These are phyloP conservation scores for Cheilosia pagana DNA, from an alignment of 2,888 invertebrate genomes.

Conservation along the genomic window DNA sequence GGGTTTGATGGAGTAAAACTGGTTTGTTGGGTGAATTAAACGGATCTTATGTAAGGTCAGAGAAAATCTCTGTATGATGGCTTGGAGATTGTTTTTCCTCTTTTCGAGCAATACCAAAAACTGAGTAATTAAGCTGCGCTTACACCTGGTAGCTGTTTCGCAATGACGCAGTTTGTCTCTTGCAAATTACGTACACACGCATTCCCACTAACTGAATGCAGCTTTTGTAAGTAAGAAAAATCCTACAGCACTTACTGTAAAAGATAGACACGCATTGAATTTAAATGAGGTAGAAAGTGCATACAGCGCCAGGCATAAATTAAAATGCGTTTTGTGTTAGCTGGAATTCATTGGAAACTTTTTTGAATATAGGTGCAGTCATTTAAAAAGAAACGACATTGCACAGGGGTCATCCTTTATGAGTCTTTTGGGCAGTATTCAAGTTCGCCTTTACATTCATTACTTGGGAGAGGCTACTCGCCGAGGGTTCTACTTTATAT, in stretches of 20 bases:
- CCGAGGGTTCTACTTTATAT: too few relatives aligned
- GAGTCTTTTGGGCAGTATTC: too few relatives aligned
- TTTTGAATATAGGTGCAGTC: not conserved
- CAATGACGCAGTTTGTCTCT: constrained; percentile 13
- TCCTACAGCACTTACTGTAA: constrained; percentile 19
- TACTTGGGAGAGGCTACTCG: too few relatives aligned
- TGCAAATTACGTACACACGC: not conserved
- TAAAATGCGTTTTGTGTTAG: constrained; percentile 22
- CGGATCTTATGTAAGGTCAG: constrained; percentile 23
- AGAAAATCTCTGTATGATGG: constrained; percentile 24
- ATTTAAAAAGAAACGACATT: not conserved
- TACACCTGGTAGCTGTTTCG: constrained; percentile 16
- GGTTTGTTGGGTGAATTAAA: constrained; percentile 2
- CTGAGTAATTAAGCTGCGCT: constrained; percentile 6
- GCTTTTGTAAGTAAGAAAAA: constrained; percentile 7
- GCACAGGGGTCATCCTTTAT: not conserved
- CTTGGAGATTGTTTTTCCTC: constrained; percentile 8
- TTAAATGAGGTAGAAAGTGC: constrained; percentile 65
- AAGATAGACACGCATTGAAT: constrained; percentile 37
- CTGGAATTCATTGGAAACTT: not conserved
- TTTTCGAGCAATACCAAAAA: not conserved
- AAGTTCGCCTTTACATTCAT: too few relatives aligned
- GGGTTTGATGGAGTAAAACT: constrained; percentile 4
- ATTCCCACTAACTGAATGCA: constrained; percentile 1
- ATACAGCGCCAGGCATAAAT: constrained; percentile 6